Evolutionary conservation across 2,888 invertebrate species (phyloP), one percentile per base, ranked within the genome.

Genomic region (Poecilus cupreus): DNA sequence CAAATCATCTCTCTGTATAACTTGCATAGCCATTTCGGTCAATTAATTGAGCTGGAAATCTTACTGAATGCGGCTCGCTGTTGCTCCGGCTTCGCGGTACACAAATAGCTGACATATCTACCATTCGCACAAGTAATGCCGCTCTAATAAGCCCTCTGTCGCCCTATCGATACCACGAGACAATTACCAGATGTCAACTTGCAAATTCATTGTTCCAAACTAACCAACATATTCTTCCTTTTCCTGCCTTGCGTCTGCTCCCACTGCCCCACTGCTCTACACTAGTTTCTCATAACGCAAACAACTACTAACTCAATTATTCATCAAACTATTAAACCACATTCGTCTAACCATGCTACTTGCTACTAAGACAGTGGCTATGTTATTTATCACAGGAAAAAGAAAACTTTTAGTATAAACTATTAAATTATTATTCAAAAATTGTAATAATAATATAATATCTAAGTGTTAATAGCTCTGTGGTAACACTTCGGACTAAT

Each of bases 1-100:
- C 80, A 80, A 80, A 80, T 80, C 80, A 80, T 80, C 72, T 80
- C 72, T 80, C 80, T 80, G 72, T 80, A 80, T 80, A 80, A 80
- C 80, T 80, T 72, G 72, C 80, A 80, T 80, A 72, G 80, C 72
- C 72, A 80, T 70, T 80, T 80, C 49, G 80, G 72, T 80, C 80
- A 80, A 80, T 79, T 79, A 79, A 79, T 79, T 80, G 72, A 72
- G 54, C 70, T 57, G 79, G 79, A 79, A 70, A 79, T 79, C 79
- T 79, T 79, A 68, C 46, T 79, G 79, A 79, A 79, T 79, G 79
- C 70, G 49, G 49, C 79, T 64, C 51, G 57, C 77, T 77, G 77
- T 77, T 57, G 37, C 77, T 57, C 24, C 37, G 37, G 54, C 57
- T 78, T 20, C 51, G 37, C 32, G 64, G 37, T 79, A 79, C 79